Evolutionary conservation across 2,888 invertebrate species (phyloP), one percentile per base, ranked within the genome.

Genomic region (Megamerina dolium): DNA sequence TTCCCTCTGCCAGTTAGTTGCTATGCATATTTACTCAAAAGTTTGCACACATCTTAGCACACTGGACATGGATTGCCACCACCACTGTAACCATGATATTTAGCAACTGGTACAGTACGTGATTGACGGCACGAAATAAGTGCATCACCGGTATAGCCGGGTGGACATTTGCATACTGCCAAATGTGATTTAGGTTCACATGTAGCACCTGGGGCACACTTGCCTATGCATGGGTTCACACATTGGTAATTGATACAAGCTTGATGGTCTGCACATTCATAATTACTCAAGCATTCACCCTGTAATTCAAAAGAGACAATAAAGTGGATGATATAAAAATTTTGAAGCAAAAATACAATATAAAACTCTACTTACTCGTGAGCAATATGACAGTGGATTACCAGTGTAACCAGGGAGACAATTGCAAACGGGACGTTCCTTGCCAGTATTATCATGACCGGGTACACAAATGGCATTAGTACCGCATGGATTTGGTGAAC

Each of bases 401-500:
- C 89, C 89, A 38, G 84, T 77, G 64, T 84, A 85, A 33, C 88
- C 88, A 4, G 79, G 72, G 12, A 82, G 80, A 61, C 90, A 90
- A 9, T 87, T 88, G 64, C 90, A 91, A 33, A 91, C 89, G 5
- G 90, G 89, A 5, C 90, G 77, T 59, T 90, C 88, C 41, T 81
- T 81, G 32, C 87, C 85, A 5, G 82, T 81, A 47, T 82, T 82
- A 66, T 91, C 90, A 63, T 85, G 83, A 3, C 91, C 91, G 0
- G 90, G 88, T 14, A 82, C 81, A 60, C 91, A 91, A 47, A 68
- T 61, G 35, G 71, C 70, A 50, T 72, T 72, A 12, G 73, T 72
- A 30, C 90, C 91, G 55, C 90, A 91, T n/a, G 89, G 90, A 73
- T 89, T 90, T 1, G 89, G 90, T 52, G 81, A 79, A 64, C 90